Conservation (phyloP, 2,113 vertebrate genomes). For the Myotis lucifugus region DNA sequence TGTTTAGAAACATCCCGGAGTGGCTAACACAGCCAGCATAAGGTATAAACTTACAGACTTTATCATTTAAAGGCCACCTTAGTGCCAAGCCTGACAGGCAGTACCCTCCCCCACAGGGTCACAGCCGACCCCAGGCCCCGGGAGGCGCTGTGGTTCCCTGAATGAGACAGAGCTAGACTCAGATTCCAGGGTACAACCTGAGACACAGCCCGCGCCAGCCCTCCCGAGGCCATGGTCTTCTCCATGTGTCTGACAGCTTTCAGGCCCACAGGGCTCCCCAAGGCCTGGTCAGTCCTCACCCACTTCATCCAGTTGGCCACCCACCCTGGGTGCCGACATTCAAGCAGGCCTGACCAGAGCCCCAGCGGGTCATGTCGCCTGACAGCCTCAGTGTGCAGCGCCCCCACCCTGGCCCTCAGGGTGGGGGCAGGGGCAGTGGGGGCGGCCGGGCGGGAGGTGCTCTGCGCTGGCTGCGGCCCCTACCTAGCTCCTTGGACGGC, state of each 20-base stretch:
- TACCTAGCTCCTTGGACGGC: constrained; percentile 17
- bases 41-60: background rate
- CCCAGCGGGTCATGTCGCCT: too few relatives aligned
- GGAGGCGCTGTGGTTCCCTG: background rate
- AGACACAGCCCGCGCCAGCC: rapidly evolving
- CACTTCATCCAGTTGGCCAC: background rate
- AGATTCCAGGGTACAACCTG: background rate
- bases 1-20: background rate
- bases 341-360: background rate
- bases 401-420: background rate
- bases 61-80: background rate
- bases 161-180: background rate
- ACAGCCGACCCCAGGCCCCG: background rate
- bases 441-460: background rate
- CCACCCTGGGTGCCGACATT: background rate
- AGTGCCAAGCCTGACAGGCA: background rate
- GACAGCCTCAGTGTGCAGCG: background rate
- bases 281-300: background rate
- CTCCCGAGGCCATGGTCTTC: background rate
- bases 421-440: background rate
- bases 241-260: too few relatives aligned
- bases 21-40: too few relatives aligned
- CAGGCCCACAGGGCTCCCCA: background rate
- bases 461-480: background rate
- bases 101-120: background rate